Evolutionary conservation across 2,797 vertebrate species (phyloP), one percentile per base, ranked within the genome.

Genomic region (Macropodus opercularis): DNA sequence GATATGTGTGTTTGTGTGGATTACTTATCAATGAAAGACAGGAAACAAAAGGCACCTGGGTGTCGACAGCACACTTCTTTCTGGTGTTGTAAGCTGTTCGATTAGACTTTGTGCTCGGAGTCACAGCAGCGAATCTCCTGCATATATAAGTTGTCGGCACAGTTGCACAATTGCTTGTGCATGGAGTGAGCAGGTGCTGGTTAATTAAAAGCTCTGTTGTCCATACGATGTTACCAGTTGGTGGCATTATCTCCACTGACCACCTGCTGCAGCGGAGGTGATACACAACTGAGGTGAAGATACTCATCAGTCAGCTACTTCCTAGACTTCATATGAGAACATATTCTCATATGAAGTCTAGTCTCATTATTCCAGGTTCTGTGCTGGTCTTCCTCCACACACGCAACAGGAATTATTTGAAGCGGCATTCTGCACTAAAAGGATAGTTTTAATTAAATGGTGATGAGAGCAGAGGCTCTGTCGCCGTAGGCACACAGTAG

Each of bases 211-310:
- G 74, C 77, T 70, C 66, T 50, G 58, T 51, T 54, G 64, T 53
- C 67, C 27, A 38, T 61, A 49, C 71, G 54, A 70, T 63, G 50
- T 67, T 41, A 63, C 58, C 69, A 67, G 65, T 69, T 17, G 22
- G 13, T 47, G 63, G 76, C 81, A 83, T 88, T 84, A 88, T 85
- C 81, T 81, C 65, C 50, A 18, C 40, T 18, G 54, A 73, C 77
- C 82, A 84, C 85, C 84, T 85, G 84, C 80, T 75, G 70, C 51
- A 47, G 51, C 64, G 32, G 26, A 59, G n/a, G 52, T 23, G 8
- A 54, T 27, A 42, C 42, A 59, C 60, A 72, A 69, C 46, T 62
- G 39, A 43, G 43, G 21, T 47, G 63, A 69, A 52, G 71, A 73
- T 60, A 55, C 39, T 53, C 58, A 32, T 53, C 22, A 41, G 32